phyloP scores from a whole-genome alignment of 2,888 invertebrate genomes.

The Heliothis peltigera region DNA sequence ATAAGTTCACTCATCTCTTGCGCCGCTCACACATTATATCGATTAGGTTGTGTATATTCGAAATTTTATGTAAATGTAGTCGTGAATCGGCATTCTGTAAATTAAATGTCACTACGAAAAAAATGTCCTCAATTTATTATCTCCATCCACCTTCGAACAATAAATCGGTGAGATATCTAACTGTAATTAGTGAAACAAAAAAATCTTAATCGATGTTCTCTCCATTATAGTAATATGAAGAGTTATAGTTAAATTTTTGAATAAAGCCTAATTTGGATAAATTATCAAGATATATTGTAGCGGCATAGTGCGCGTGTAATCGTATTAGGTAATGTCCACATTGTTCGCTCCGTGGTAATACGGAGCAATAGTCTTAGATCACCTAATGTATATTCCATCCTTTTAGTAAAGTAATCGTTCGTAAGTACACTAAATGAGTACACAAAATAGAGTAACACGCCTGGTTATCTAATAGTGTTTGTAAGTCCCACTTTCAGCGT shows the following conservation, averaged over 20 bases:
- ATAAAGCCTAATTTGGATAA: slow-evolving; percentile 70
- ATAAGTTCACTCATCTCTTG: slow-evolving; percentile 71
- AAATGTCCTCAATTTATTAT: slow-evolving; percentile 85
- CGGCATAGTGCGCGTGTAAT: slow-evolving; percentile 78
- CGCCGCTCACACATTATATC: slow-evolving; percentile 72
- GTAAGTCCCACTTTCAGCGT: slow-evolving; percentile 80
- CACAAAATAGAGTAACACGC: slow-evolving; percentile 81
- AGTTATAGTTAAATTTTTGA: slow-evolving; percentile 58
- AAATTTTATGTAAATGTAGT: slow-evolving; percentile 75
- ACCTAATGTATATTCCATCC: slow-evolving; percentile 90
- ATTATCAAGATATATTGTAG: slow-evolving; percentile 78
- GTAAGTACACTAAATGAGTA: slow-evolving; percentile 87
- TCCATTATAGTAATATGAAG: slow-evolving; percentile 60
- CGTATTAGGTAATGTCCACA: slow-evolving; percentile 76
- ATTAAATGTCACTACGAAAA: slow-evolving; percentile 72
- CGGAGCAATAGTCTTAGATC: slow-evolving; percentile 81
- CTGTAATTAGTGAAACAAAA: slow-evolving; percentile 70
- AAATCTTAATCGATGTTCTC: slow-evolving; percentile 59
- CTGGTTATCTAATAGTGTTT: slow-evolving; percentile 84
- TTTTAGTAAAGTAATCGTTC: slow-evolving; percentile 83
- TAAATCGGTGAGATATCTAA: slow-evolving; percentile 75
- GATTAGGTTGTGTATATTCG: slow-evolving; percentile 81
- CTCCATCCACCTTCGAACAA: slow-evolving; percentile 89
- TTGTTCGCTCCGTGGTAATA: slow-evolving; percentile 68
- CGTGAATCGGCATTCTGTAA: slow-evolving; percentile 77